These are phyloP conservation scores for Ctenodactylus gundi DNA, from an alignment of 2,113 vertebrate species.

Conservation along the genomic window DNA sequence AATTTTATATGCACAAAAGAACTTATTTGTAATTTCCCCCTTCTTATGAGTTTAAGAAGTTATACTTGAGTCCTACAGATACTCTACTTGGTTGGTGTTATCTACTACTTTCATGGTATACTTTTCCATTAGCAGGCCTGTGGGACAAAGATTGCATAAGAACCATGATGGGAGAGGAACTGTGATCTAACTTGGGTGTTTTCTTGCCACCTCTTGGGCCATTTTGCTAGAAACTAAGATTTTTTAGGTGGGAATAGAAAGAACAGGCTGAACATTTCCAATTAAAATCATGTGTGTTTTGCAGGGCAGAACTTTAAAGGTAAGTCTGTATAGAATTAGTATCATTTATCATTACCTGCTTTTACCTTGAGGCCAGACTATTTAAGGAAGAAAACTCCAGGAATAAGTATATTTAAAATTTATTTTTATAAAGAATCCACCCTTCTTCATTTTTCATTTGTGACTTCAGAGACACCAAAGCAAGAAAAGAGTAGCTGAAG, in stretches of 20 bases:
- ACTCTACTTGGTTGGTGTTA: background rate
- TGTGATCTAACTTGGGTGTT: background rate
- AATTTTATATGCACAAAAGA: background rate
- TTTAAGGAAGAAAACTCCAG: background rate
- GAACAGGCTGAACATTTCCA: background rate
- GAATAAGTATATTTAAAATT: background rate
- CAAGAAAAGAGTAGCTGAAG: background rate
- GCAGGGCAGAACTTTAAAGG: background rate
- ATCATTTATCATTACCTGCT: background rate
- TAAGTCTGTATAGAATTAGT: background rate
- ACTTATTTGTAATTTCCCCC: background rate
- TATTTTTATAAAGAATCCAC: too few species aligned
- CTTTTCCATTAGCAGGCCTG: too few species aligned
- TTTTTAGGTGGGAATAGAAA: background rate
- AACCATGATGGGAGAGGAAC: fast-evolving
- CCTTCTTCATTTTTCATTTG: background rate
- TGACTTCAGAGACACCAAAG: background rate
- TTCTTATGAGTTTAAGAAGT: background rate
- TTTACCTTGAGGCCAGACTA: background rate
- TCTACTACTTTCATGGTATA: background rate
- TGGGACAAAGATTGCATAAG: background rate
- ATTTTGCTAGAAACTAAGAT: background rate
- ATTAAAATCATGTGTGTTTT: background rate
- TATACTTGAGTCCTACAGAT: background rate
- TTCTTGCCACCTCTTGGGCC: background rate